These are phyloP conservation scores for Drosophila monieri DNA, from an alignment of 2,888 invertebrate species.

Conservation along the genomic window DNA sequence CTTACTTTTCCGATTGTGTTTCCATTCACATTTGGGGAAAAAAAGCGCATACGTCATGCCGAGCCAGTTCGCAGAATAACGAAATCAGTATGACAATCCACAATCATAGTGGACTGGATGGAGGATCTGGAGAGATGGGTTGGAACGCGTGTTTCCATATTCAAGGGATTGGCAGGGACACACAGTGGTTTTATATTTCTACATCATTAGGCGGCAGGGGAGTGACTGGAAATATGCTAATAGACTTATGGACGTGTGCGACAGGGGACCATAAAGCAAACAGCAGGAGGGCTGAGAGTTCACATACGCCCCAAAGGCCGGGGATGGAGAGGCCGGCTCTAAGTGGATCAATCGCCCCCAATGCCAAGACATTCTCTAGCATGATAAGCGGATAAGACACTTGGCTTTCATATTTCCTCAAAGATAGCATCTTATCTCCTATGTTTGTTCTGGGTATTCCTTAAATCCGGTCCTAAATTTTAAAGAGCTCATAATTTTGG, in stretches of 20 bases:
- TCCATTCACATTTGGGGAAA: constrained; percentile 42
- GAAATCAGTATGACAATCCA: constrained; percentile 21
- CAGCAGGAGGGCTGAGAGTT: constrained; percentile 26
- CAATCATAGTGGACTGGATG: constrained; percentile 7
- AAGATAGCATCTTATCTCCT: constrained; percentile 17
- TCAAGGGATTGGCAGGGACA: constrained; percentile 8
- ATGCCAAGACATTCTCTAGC: constrained; percentile 8
- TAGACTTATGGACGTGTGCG: constrained; percentile 39
- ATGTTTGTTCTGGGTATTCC: not conserved
- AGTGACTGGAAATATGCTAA: constrained; percentile 38
- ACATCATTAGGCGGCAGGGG: constrained; percentile 40
- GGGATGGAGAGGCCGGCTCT: constrained; percentile 2
- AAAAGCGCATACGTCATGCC: constrained; percentile 42
- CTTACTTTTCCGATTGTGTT: constrained; percentile 25
- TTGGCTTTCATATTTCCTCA: constrained; percentile 25
- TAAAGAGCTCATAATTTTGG: constrained; percentile 15
- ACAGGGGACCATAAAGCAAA: constrained; percentile 25
- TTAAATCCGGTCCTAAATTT: constrained; percentile 5
- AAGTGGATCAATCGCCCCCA: constrained; percentile 25
- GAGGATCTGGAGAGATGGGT: constrained; percentile 4
- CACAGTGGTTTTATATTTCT: constrained; percentile 40
- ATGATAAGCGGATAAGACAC: constrained; percentile 16
- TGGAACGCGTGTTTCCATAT: constrained; percentile 14
- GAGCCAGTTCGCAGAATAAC: constrained; percentile 31
- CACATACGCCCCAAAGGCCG: not conserved